Conservation (phyloP, 2,888 invertebrate species). For the Pyrochroa serraticornis region DNA sequence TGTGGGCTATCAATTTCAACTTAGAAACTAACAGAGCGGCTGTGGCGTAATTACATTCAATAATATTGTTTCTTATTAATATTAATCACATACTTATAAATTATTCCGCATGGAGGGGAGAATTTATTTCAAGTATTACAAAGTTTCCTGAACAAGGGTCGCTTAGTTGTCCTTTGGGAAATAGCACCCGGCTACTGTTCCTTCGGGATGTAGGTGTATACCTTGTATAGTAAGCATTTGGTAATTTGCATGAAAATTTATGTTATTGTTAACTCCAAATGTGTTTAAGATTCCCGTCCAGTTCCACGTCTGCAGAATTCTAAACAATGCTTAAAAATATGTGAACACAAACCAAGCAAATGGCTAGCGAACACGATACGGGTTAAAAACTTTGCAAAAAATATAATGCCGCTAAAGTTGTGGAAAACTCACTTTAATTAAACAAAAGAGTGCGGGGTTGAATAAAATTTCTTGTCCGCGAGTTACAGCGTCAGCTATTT, state of each 20-base stretch:
- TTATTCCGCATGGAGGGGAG: slow-evolving; percentile 17
- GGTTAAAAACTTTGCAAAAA: slow-evolving; percentile 1
- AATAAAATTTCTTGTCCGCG: neutral
- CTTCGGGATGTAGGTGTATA: slow-evolving; percentile 44
- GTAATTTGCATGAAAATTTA: slow-evolving; percentile 53
- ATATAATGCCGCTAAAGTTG: slow-evolving; percentile 2
- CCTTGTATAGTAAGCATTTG: slow-evolving; percentile 40
- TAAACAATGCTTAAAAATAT: slow-evolving; percentile 4
- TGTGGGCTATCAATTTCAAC: neutral
- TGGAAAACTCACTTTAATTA: slow-evolving; percentile 3
- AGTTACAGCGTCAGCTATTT: too few relatives aligned
- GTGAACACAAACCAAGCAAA: too few relatives aligned
- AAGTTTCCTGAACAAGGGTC: slow-evolving; percentile 36
- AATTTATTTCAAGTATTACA: slow-evolving; percentile 30
- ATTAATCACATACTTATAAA: slow-evolving; percentile 26
- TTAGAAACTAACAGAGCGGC: neutral
- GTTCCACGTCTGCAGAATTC: slow-evolving; percentile 11
- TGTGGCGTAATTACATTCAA: neutral
- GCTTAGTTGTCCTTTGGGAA: slow-evolving; percentile 41
- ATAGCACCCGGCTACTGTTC: slow-evolving; percentile 44
- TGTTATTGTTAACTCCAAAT: slow-evolving; percentile 50
- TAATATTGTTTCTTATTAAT: slow-evolving; percentile 18
- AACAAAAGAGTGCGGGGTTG: neutral
- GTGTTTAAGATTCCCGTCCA: slow-evolving; percentile 40
- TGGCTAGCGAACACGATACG: neutral